Evolutionary conservation across 1,140 invertebrate species (phyloP), one percentile per base, ranked within the genome.

Genomic region (Hermetia illucens): DNA sequence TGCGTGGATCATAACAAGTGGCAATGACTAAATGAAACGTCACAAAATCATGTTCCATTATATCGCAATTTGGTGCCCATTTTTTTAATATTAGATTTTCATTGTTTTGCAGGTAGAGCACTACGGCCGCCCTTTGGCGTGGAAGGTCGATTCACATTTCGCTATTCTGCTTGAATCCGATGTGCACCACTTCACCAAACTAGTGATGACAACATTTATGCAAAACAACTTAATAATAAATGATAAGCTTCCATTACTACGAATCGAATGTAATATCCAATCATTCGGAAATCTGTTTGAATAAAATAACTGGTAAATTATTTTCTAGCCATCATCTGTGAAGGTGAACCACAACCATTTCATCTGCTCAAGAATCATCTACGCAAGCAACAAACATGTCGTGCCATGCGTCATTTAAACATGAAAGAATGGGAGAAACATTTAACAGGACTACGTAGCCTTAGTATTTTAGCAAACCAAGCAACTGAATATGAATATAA

Each of bases 151-250:
- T 36, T 67, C 72, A 49, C 62, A 64, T 51, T 70, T 79, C 43
- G 68, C 69, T 25, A 49, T 76, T 20, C 65, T 79, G 42, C 46
- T 79, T 35, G 71, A 74, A 49, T 73, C 73, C 25, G 73, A 79
- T 57, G 53, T 77, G 39, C 65, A 75, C 39, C 68, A 72, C 44
- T 61, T 79, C 22, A 66, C 71, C 8, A 69, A 71, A 53, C 62
- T 80, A 29, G 57, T 71, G 45, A 51, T 60, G 43, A 67, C 51
- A 48, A 65, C 58, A 49, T 68, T 71, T 51, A 70, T 75, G 60
- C 61, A 70, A 59, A 70, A 66, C 57, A 62, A 61, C 61, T 59
- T 71, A 27, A 64, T 59, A 47, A 70, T 79, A 41, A 77, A 78
- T 51, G 74, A 77, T 57, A 66, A 71, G 38, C 59, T 79, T 43